Percentiles rank a stretch among this genome's conserved stretches.
phyloP scores from a whole-genome alignment of 2,113 vertebrate species.

The Proterorhinus semilunaris region DNA sequence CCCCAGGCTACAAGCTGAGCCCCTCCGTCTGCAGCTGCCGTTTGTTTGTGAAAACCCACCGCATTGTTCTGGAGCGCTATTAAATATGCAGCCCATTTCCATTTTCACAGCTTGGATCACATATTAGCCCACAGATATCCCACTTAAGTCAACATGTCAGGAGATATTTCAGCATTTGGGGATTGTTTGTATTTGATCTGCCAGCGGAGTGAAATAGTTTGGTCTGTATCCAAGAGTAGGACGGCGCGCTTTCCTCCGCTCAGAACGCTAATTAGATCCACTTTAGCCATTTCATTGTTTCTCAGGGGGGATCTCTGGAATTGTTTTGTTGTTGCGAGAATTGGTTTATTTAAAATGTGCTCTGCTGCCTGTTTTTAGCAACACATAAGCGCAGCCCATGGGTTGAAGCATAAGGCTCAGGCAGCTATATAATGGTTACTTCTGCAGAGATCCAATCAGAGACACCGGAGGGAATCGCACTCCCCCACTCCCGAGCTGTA shows the following conservation, averaged over 20 bases:
- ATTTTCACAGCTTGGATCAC: conserved; percentile 2
- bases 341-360: conserved; percentile 54
- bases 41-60: conserved; percentile 1
- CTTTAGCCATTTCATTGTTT: conserved; percentile 59
- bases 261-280: conserved; percentile 63
- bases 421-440: conserved; percentile 4
- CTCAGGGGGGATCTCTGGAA: conserved; percentile 51
- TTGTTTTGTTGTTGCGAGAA: conserved; percentile 37
- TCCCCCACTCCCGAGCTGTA: conserved; percentile 12
- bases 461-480: conserved; percentile 15
- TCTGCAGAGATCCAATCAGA: conserved; percentile 19
- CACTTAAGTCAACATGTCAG: conserved; percentile 27
- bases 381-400: conserved; percentile 11
- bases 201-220: conserved; percentile 40
- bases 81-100: conserved; percentile 5
- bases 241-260: conserved; percentile 42
- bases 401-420: conserved; percentile 6
- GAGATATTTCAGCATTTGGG: conserved; percentile 12
- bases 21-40: conserved; percentile 1
- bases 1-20: conserved; percentile 1
- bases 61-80: conserved; percentile 1
- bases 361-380: conserved; percentile 35
- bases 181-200: conserved; percentile 47
- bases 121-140: conserved; percentile 19
- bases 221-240: conserved; percentile 47